These are phyloP conservation scores for Heliothis peltigera DNA, from an alignment of 2,888 invertebrate genomes.

Conservation along the genomic window DNA sequence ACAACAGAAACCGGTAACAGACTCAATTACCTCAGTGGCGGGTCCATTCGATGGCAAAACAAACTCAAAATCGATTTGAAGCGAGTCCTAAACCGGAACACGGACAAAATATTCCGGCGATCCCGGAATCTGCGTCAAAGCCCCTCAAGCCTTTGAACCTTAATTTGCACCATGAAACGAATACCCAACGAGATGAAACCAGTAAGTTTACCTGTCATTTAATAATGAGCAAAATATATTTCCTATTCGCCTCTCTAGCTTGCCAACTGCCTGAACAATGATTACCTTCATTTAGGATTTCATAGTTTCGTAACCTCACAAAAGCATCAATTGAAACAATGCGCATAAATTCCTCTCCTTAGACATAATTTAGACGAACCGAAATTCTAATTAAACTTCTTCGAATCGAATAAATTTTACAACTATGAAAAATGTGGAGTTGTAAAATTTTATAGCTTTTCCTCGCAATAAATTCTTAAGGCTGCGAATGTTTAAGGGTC, in stretches of 20 bases:
- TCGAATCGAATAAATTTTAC: conserved; percentile 28
- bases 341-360: conserved; percentile 12
- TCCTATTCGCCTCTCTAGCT: conserved; percentile 17
- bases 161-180: conserved; percentile 45
- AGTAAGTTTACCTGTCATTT: conserved; percentile 24
- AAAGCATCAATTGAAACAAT: conserved; percentile 21
- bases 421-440: conserved; percentile 39
- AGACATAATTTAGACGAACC: conserved; percentile 7
- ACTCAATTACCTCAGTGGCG: conserved; percentile 42
- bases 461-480: conserved; percentile 37
- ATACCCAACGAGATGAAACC: conserved; percentile 40
- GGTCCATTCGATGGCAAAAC: conserved; percentile 41
- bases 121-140: conserved; percentile 43
- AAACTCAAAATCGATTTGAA: conserved; percentile 55
- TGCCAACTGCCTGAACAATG: conserved; percentile 15
- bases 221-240: conserved; percentile 34
- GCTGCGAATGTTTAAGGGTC: conserved; percentile 27
- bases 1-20: conserved; percentile 41
- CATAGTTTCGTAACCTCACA: conserved; percentile 28
- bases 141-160: conserved; percentile 50
- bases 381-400: conserved; percentile 26
- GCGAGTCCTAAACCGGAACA: conserved; percentile 39
- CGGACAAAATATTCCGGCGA: conserved; percentile 52
- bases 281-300: conserved; percentile 45
- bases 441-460: conserved; percentile 48